Base-by-base conservation (phyloP, 2,888 invertebrate genomes). In the Drosophila bunnanda region DNA sequence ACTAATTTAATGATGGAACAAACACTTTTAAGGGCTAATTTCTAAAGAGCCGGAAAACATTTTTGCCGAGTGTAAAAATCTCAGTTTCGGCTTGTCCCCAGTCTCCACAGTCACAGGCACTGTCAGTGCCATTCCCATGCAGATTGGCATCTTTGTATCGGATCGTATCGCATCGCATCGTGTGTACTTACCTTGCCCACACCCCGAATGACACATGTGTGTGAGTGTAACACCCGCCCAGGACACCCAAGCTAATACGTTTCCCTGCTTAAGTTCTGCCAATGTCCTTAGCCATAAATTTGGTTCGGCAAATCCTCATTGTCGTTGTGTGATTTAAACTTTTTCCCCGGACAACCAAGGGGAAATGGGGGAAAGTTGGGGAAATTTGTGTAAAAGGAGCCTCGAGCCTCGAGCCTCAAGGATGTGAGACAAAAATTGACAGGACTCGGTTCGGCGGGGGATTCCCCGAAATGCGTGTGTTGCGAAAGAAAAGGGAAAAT, bases 311-410 rank as follows among this genome's bases (percentile, higher is more conserved):
- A 91, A 91, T 91, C 90, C 91, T 79, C 76, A 80, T 88, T 91
- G 91, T 91, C 90, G 87, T 89, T 91, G 81, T 90, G 90, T 91
- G 91, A 91, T 91, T 91, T 91, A 91, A 91, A 90, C 89, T 90
- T 91, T 86, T 88, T 38, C 20, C 32, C 38, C 44, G 22, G 22
- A 38, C n/a, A n/a, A 13, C 7, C 7, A 17, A 7, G 13, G n/a
- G 69, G 79, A 75, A 41, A 44, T 52, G 17, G 3, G 34, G 48
- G 41, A 28, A 9, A 9, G 9, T 8, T 10, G 10, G n/a, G 28
- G 28, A 46, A 28, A 46, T 30, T 46, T 39, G 65, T 32, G 34
- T 48, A 32, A 36, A 36, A 20, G 64, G 39, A 39, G 46, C 54
- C 48, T 30, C 44, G 32, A 52, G 43, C 22, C 22, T 22, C 13